Evolutionary conservation across 2,888 invertebrate genomes (phyloP).

Genomic region (Saturnia pavonia): DNA sequence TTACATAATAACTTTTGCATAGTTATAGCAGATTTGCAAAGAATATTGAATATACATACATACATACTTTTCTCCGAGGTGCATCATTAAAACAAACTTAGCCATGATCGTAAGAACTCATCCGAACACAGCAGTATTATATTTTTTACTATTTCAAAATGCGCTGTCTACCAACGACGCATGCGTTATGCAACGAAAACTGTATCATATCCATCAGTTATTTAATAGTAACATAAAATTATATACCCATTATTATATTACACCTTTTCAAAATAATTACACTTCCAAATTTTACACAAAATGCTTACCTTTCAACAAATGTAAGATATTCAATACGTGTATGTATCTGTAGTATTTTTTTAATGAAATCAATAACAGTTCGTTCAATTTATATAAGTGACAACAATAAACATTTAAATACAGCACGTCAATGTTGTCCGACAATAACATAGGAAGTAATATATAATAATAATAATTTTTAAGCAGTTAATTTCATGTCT

Average conservation of each 20-base stretch:
- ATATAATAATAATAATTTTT: not conserved
- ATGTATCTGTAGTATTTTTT: not conserved
- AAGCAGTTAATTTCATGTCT: conserved; percentile 1
- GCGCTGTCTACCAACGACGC: not conserved
- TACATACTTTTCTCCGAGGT: not conserved
- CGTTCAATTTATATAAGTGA: not conserved
- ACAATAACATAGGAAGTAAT: not conserved
- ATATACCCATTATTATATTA: too few species aligned
- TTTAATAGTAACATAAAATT: too few species aligned
- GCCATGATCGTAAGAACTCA: not conserved
- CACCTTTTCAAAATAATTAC: not conserved
- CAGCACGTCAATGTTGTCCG: not conserved
- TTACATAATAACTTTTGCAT: not conserved
- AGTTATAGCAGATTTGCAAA: not conserved
- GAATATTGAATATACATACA: not conserved
- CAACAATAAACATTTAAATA: not conserved
- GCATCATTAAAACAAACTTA: not conserved
- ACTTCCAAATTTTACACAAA: not conserved
- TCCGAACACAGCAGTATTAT: not conserved
- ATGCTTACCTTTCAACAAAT: not conserved
- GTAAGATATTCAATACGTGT: not conserved
- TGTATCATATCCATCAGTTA: not conserved
- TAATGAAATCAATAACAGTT: not conserved
- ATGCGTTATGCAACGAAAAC: not conserved
- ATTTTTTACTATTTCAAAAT: not conserved